Evolutionary conservation across 2,113 vertebrate genomes (phyloP).

Genomic region (Benitochromis conjunctus): DNA sequence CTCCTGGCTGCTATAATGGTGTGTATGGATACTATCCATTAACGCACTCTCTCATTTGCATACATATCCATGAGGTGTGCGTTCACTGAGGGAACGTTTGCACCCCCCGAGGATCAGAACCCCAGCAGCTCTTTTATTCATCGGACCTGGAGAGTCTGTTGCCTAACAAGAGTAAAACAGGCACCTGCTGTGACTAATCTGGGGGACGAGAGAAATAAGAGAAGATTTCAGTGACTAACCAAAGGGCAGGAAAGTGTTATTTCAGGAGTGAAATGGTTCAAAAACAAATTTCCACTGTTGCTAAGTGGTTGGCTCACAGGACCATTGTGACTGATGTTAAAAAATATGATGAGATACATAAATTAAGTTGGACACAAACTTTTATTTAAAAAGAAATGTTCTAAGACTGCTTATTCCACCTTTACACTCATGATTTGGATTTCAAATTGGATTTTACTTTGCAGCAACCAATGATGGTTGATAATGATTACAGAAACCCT

Average conservation of each 20-base stretch:
- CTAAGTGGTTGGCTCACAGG: not conserved
- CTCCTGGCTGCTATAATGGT: not conserved
- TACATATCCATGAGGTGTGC: not conserved
- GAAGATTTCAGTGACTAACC: not conserved
- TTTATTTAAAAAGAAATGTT: not conserved
- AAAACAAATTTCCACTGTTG: not conserved
- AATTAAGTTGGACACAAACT: not conserved
- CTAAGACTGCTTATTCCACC: not conserved
- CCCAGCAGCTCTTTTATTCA: slow-evolving; percentile 22
- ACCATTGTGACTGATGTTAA: not conserved
- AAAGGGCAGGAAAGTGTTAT: not conserved
- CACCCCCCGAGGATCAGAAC: slow-evolving; percentile 14
- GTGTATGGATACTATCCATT: not conserved
- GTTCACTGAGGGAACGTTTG: not conserved
- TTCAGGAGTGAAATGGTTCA: not conserved
- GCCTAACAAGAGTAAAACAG: not conserved
- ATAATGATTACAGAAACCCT: not conserved
- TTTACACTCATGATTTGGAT: not conserved
- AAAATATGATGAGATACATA: not conserved
- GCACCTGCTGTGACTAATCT: slow-evolving; percentile 45
- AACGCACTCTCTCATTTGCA: not conserved
- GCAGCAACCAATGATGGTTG: not conserved
- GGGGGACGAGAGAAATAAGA: not conserved
- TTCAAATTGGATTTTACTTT: not conserved
- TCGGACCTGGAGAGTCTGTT: not conserved